Evolutionary conservation across 2,888 invertebrate genomes (phyloP), one percentile per base, ranked within the genome.

Genomic region (Dynastes grantii): DNA sequence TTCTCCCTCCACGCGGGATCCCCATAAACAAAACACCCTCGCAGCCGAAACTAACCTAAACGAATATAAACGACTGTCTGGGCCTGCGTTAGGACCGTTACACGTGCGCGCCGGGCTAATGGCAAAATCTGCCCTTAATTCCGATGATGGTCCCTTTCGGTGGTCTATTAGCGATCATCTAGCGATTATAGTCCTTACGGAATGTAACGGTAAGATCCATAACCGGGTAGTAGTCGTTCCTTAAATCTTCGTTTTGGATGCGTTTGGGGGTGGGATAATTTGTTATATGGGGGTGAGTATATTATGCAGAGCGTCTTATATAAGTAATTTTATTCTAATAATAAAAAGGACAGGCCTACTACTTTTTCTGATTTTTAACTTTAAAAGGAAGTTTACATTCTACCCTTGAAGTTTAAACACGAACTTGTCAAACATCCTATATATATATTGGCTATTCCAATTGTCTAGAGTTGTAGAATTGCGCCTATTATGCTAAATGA

Each of bases 21-120:
- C 83, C 81, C 81, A 81, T 83, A 84, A 84, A 85, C 84, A 84
- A 83, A 82, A 78, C 81, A 77, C 84, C 83, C 82, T 65, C 64
- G 82, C 77, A 61, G 61, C 40, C 64, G 49, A 53, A 53, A 53
- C 53, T 53, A 53, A 53, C 53, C 78, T 78, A 78, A 78, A 78
- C 78, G 78, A 78, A 78, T 73, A 78, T 78, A 78, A 78, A 78
- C 71, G 78, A 78, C 71, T 27, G 49, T 58, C 67, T 77, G 40
- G 68, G 16, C 13, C 45, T 8, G 45, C 45, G 45, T 11, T 45
- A 45, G 45, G 45, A 45, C 45, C 11, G 45, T 45, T 45, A 45
- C 45, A 45, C 45, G 45, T 45, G 45, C 45, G 45, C 45, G 11
- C 11, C 45, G 45, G 11, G 11, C 22, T 65, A 65, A 40, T 40